phyloP scores from a whole-genome alignment of 2,888 invertebrate genomes.

The Incurvaria masculella region DNA sequence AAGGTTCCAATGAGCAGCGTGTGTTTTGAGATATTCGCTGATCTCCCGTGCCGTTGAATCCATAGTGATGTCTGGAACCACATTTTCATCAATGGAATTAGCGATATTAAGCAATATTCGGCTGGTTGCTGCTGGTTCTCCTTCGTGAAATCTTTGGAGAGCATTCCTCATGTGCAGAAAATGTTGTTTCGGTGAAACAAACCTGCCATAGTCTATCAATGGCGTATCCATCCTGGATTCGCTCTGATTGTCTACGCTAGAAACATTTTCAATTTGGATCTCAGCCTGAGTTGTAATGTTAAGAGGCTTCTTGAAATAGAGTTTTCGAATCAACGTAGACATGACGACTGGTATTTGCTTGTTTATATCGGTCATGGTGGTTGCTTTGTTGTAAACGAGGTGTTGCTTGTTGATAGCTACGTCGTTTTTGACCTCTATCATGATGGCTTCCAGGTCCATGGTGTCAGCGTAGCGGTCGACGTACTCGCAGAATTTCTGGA shows the following conservation, averaged over 20 bases:
- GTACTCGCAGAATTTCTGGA: constrained; percentile 35
- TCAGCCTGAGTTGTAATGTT: no score
- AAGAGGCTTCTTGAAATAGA: constrained; percentile 22
- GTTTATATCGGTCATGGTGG: constrained; percentile 24
- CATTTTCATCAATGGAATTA: not conserved
- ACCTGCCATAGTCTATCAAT: not conserved
- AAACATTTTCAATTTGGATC: no score
- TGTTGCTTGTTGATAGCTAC: constrained; percentile 32
- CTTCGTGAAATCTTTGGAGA: not conserved
- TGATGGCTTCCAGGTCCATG: constrained; percentile 33
- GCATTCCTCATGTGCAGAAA: not conserved
- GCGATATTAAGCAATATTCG: not conserved
- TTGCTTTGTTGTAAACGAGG: constrained; percentile 23
- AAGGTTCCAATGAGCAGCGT: not conserved
- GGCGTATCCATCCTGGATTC: no score
- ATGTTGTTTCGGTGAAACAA: not conserved
- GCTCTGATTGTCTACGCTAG: no score
- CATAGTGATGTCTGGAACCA: not conserved
- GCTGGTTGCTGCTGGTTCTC: not conserved
- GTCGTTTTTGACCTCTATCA: constrained; percentile 32
- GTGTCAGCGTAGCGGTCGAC: constrained; percentile 25
- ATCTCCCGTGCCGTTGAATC: not conserved
- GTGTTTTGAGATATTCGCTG: not conserved
- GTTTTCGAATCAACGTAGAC: constrained; percentile 31
- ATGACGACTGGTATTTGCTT: constrained; percentile 32